Evolutionary conservation across 2,888 invertebrate genomes (phyloP).

Genomic region (Ormia ochracea): DNA sequence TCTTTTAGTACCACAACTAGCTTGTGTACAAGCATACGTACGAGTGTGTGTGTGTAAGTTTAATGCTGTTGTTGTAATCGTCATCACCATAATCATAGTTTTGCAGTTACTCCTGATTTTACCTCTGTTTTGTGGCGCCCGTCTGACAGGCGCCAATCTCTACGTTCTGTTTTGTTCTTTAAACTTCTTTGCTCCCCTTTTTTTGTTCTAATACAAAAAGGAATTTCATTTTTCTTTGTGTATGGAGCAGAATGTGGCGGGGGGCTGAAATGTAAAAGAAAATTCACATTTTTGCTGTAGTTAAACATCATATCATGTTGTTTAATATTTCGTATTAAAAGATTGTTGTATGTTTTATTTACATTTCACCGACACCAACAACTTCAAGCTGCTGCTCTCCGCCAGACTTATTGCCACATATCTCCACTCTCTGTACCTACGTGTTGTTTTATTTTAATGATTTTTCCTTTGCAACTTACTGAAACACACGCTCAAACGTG

Average conservation of each 20-base stretch:
- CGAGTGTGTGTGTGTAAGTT: conserved; percentile 17
- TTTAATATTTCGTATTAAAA: conserved; percentile 56
- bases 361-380: conserved; percentile 19
- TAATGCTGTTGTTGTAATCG: conserved; percentile 69
- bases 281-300: conserved; percentile 34
- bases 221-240: conserved; percentile 55
- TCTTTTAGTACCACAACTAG: conserved; percentile 32
- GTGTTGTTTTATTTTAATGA: conserved; percentile 32
- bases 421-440: not conserved
- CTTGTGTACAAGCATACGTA: not conserved
- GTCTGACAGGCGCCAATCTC: conserved; percentile 73
- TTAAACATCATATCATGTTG: conserved; percentile 48
- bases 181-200: conserved; percentile 46
- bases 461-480: not conserved
- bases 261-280: conserved; percentile 22
- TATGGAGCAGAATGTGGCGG: not conserved
- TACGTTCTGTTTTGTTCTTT: conserved; percentile 39
- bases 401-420: conserved; percentile 16
- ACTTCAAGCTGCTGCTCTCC: conserved; percentile 1
- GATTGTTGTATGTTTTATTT: conserved; percentile 38
- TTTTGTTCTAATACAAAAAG: conserved; percentile 32
- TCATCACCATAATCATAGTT: conserved; percentile 76
- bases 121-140: conserved; percentile 74
- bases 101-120: conserved; percentile 75
- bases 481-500: too few relatives aligned